Percentiles rank a stretch among this genome's conserved stretches.
phyloP scores from a whole-genome alignment of 2,888 invertebrate species.

The Oxyteleia sp. region DNA sequence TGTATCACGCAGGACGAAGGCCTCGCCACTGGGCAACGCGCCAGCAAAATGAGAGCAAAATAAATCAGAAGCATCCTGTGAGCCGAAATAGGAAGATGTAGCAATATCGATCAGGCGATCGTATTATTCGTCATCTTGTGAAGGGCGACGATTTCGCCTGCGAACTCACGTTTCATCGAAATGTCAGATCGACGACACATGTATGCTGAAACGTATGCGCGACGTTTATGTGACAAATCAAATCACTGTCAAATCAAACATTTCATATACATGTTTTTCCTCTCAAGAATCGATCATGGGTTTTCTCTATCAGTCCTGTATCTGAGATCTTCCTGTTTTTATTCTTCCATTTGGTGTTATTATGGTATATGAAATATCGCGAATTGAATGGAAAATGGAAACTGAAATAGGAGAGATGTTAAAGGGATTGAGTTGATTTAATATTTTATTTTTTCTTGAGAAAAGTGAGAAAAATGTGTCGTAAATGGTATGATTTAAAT shows the following conservation, averaged over 20 bases:
- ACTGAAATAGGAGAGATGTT: no score
- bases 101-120: constrained; percentile 49
- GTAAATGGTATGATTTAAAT: no score
- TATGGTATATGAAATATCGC: no score
- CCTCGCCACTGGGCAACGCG: constrained; percentile 60
- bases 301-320: no score
- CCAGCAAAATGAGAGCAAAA: constrained; percentile 70
- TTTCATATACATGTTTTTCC: neutral
- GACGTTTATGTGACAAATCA: no score
- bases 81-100: constrained; percentile 31
- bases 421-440: no score
- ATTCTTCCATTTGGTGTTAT: no score
- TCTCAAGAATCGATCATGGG: neutral
- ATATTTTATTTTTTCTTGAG: no score
- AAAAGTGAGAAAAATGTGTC: no score
- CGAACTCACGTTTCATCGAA: constrained; percentile 26
- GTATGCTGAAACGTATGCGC: neutral
- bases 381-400: no score
- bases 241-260: no score
- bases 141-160: constrained; percentile 32
- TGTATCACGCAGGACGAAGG: constrained; percentile 75
- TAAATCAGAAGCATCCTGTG: constrained; percentile 61
- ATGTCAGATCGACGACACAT: constrained; percentile 13
- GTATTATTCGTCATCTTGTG: constrained; percentile 4
- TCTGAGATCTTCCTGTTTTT: no score